Base-by-base conservation (phyloP, 2,888 invertebrate genomes). In the Pachydiplax longipennis region DNA sequence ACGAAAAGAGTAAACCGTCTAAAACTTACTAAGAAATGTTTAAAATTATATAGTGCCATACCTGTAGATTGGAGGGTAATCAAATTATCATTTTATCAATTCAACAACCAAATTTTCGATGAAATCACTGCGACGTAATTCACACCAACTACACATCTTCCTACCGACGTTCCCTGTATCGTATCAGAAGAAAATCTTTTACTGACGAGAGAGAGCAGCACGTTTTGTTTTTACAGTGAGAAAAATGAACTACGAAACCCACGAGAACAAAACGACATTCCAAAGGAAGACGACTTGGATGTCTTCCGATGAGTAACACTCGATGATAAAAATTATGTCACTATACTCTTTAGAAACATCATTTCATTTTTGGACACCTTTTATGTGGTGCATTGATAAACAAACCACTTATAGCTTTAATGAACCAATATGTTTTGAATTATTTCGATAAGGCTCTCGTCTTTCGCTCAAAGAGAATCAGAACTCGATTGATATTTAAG, bases 171-270 rank as follows among this genome's bases (percentile, higher is more conserved):
- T 4, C 53, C 4, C 61, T 40, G n/a, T n/a, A 61, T 37, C 37
- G 35, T 61, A 87, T 65, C 87, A 87, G 22, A 37, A 65, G 22
- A 61, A 87, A 65, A 37, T 65, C 65, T 65, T 61, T 18, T 37
- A 65, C 61, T 87, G 87, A 87, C 87, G 87, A 87, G 37, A 87
- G 87, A 87, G 61, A 37, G 87, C 87, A 87, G 87, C 87, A 87
- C 87, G 87, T 61, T 87, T 87, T 87, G 87, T 87, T 87, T 61
- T 87, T 87, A 87, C n/a, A 61, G n/a, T 40, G 12, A 18, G 61
- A 65, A 6, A 87, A 65, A 65, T 87, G 87, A 87, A 18, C 40
- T 37, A 87, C 87, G 65, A 87, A 87, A 87, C 3, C 31, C 5
- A n/a, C 35, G 12, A 53, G 82, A 15, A 5, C 61, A 37, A 87